phyloP scores from a whole-genome alignment of 1,140 invertebrate species.

The Zaprionus tsacasi region DNA sequence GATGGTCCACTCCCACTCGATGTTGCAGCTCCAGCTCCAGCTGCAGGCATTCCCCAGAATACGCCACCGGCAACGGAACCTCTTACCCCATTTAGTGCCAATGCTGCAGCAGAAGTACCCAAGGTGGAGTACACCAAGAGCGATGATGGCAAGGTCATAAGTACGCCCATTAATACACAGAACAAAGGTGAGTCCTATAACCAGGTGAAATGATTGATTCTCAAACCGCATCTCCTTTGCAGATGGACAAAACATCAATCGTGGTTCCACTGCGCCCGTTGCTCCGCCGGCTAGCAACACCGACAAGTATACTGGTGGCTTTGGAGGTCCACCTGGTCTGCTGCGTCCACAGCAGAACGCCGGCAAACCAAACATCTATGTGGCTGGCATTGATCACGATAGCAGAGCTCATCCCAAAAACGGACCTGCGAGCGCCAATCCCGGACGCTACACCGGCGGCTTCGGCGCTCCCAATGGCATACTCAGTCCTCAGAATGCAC shows the following conservation, averaged over 20 bases:
- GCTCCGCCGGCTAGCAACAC: conserved; percentile 28
- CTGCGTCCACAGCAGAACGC: conserved; percentile 48
- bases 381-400: conserved; percentile 60
- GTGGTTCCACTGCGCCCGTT: neutral
- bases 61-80: neutral
- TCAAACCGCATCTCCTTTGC: neutral
- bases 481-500: conserved; percentile 49
- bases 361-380: conserved; percentile 57
- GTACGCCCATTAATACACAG: conserved; percentile 53
- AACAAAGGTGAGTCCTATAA: conserved; percentile 57
- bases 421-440: conserved; percentile 35
- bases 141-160: conserved; percentile 81
- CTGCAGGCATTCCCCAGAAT: neutral
- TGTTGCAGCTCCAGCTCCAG: neutral
- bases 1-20: conserved; percentile 35
- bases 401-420: conserved; percentile 39
- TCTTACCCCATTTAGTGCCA: conserved; percentile 32
- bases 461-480: conserved; percentile 64
- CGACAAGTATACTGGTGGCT: conserved; percentile 70
- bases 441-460: conserved; percentile 63
- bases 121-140: conserved; percentile 76
- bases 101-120: conserved; percentile 8
- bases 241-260: conserved; percentile 14
- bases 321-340: conserved; percentile 73
- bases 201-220: neutral